Percentiles rank a stretch among this genome's conserved stretches.
phyloP scores from a whole-genome alignment of 2,888 invertebrate genomes.

The Mechanitis mazaeus region DNA sequence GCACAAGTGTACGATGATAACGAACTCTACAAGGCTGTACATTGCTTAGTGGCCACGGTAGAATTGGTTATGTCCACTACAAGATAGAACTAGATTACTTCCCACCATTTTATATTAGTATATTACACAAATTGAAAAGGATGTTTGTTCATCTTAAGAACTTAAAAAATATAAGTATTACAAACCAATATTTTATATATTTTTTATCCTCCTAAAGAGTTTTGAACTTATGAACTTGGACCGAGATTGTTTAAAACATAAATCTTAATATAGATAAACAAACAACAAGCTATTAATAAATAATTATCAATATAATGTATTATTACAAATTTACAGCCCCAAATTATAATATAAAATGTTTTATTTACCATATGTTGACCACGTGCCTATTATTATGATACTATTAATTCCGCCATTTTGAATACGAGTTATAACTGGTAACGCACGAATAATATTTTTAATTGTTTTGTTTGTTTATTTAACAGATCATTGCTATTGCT shows the following conservation, averaged over 20 bases:
- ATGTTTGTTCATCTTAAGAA: slow-evolving; percentile 21
- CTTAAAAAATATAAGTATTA: slow-evolving; percentile 2
- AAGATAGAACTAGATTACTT: slow-evolving; percentile 21
- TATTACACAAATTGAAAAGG: slow-evolving; percentile 19
- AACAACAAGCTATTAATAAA: too few species aligned
- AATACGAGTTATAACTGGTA: slow-evolving; percentile 17
- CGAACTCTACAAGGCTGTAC: slow-evolving; percentile 15
- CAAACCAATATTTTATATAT: neutral
- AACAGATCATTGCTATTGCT: slow-evolving; percentile 2
- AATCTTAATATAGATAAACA: too few species aligned
- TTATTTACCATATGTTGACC: slow-evolving; percentile 6
- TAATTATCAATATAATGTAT: too few species aligned
- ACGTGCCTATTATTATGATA: slow-evolving; percentile 21
- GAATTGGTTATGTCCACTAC: slow-evolving; percentile 19
- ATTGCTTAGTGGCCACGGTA: slow-evolving; percentile 13
- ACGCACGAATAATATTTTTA: slow-evolving; percentile 4
- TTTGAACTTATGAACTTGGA: too few species aligned
- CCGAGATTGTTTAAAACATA: too few species aligned
- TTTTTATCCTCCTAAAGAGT: too few species aligned
- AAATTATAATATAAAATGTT: neutral
- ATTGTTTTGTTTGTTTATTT: too few species aligned
- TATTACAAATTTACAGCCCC: too few species aligned
- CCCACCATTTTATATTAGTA: slow-evolving; percentile 15
- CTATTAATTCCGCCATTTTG: slow-evolving; percentile 4
- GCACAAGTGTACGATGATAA: too few species aligned